phyloP scores from a whole-genome alignment of 2,888 invertebrate genomes.

The Dicyrtoma fusca region DNA sequence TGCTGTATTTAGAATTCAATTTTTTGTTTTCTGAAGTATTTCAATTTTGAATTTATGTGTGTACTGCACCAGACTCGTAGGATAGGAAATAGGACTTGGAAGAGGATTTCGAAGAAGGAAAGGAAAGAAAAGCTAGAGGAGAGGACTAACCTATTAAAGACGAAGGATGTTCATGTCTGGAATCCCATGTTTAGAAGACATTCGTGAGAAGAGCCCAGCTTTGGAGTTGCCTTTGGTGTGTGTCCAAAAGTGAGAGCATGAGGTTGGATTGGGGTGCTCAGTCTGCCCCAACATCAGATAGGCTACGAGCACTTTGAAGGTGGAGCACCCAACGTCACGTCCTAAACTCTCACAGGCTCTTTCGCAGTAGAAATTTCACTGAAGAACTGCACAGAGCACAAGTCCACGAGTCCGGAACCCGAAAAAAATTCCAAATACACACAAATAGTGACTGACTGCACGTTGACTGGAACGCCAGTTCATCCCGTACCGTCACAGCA shows the following conservation, averaged over 20 bases:
- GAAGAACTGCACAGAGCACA: neutral
- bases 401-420: neutral
- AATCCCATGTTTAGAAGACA: neutral
- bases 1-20: no score
- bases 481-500: no score
- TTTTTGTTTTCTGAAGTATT: no score
- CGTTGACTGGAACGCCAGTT: neutral
- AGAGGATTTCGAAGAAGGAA: no score
- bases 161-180: neutral
- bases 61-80: no score
- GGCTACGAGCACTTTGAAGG: slow-evolving; percentile 41
- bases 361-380: slow-evolving; percentile 4
- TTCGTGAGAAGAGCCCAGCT: slow-evolving; percentile 23
- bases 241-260: slow-evolving; percentile 19
- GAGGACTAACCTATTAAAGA: no score
- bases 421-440: neutral
- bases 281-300: slow-evolving; percentile 40
- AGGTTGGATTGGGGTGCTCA: slow-evolving; percentile 32
- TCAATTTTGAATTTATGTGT: no score
- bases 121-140: no score
- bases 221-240: slow-evolving; percentile 38
- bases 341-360: slow-evolving; percentile 15
- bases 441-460: neutral
- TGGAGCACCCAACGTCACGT: slow-evolving; percentile 42
- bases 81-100: no score